Percentiles rank a stretch among this genome's conserved stretches.
Conservation (phyloP, 2,888 invertebrate species). For the Apamea epomidion region DNA sequence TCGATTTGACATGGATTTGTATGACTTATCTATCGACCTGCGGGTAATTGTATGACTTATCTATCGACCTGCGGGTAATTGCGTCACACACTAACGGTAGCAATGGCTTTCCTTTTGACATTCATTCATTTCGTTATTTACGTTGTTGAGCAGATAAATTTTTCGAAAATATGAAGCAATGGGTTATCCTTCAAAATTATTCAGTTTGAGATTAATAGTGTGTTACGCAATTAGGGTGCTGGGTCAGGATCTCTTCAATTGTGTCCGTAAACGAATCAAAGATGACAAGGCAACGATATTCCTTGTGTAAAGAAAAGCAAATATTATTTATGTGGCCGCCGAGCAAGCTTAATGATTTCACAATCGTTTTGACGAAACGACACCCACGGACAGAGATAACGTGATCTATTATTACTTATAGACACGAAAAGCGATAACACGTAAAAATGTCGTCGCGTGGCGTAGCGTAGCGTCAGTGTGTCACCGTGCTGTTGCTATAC, state of each 20-base stretch:
- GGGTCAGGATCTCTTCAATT: neutral
- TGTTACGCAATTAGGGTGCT: neutral
- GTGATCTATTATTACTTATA: conserved; percentile 22
- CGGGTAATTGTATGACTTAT: neutral
- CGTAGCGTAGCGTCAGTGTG: conserved; percentile 35
- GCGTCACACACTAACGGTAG: neutral
- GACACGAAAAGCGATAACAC: neutral
- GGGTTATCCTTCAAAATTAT: neutral
- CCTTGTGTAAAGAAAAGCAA: neutral
- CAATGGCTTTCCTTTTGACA: neutral
- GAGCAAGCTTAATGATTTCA: conserved; percentile 2
- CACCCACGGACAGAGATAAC: conserved; percentile 31
- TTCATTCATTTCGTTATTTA: too few species aligned
- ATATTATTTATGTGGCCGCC: neutral
- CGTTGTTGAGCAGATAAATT: too few species aligned
- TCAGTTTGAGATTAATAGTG: neutral
- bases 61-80: neutral
- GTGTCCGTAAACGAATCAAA: neutral
- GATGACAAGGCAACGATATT: neutral
- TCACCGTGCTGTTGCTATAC: conserved; percentile 36
- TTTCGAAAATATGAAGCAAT: neutral
- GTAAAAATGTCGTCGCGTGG: neutral
- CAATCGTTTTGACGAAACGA: neutral
- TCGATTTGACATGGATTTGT: neutral
- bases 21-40: neutral